Conservation (phyloP, 2,888 invertebrate genomes). For the Xylocampa areola region DNA sequence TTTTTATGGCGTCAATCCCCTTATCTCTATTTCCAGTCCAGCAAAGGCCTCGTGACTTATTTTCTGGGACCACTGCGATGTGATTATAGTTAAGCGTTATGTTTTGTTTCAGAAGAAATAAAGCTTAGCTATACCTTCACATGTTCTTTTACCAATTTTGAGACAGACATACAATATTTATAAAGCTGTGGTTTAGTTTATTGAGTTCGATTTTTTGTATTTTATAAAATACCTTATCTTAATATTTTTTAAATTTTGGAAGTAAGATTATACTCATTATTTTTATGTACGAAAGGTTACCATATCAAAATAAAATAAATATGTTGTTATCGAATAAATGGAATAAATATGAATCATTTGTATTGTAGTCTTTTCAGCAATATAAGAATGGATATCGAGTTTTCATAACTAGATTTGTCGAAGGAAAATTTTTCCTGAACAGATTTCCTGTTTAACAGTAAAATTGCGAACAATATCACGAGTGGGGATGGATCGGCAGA, state of each 20-base stretch:
- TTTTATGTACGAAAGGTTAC: too few relatives aligned
- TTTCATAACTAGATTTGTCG: slow-evolving; percentile 7
- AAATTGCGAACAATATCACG: slow-evolving; percentile 62
- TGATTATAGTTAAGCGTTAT: slow-evolving; percentile 8
- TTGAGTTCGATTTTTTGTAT: too few relatives aligned
- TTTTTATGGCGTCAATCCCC: slow-evolving; percentile 82
- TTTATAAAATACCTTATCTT: too few relatives aligned
- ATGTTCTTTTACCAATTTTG: background rate
- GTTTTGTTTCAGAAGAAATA: slow-evolving; percentile 12
- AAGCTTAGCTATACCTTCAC: too few relatives aligned
- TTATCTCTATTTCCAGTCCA: slow-evolving; percentile 83
- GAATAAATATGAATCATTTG: background rate
- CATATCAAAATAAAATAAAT: too few relatives aligned
- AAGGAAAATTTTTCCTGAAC: slow-evolving; percentile 25
- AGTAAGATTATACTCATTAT: too few relatives aligned
- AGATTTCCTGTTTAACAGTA: slow-evolving; percentile 45
- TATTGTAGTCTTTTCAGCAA: slow-evolving; percentile 13
- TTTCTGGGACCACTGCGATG: slow-evolving; percentile 44
- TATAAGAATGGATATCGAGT: background rate
- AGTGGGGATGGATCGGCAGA: slow-evolving; percentile 60
- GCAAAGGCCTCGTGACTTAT: slow-evolving; percentile 57
- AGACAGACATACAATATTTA: too few relatives aligned
- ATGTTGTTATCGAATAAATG: too few relatives aligned
- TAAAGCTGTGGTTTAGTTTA: too few relatives aligned
- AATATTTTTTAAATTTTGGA: too few relatives aligned